Evolutionary conservation across 1,140 invertebrate species (phyloP).

Genomic region (Ctenoplectra terminalis): DNA sequence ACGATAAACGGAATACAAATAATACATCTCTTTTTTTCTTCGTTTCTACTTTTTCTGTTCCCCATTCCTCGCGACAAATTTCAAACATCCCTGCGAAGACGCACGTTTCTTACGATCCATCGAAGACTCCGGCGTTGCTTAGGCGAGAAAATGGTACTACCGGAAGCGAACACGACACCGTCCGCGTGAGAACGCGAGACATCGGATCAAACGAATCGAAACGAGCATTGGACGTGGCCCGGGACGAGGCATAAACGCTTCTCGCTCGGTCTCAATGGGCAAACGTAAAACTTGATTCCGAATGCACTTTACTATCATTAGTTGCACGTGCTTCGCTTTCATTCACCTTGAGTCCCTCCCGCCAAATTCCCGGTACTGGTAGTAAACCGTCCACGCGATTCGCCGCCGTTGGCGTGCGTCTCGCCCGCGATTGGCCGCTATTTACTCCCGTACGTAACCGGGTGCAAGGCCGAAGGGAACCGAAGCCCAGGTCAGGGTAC

Average conservation of each 20-base stretch:
- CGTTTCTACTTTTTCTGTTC: background rate
- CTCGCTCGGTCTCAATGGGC: background rate
- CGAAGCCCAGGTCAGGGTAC: conserved; percentile 54
- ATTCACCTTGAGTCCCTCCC: conserved; percentile 63
- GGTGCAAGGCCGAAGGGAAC: conserved; percentile 35
- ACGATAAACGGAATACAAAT: background rate
- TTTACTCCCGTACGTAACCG: conserved; percentile 41
- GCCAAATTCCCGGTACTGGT: conserved; percentile 26
- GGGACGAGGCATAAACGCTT: background rate
- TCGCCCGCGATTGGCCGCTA: conserved; percentile 37
- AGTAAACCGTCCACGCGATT: conserved; percentile 45
- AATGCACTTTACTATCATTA: conserved; percentile 56
- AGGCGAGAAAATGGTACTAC: background rate
- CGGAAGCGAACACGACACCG: background rate
- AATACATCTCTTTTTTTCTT: background rate
- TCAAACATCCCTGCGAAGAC: too few species aligned
- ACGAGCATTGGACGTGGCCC: background rate
- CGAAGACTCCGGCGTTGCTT: too few species aligned
- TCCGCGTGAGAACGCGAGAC: background rate
- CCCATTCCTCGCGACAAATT: background rate
- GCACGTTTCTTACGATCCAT: too few species aligned
- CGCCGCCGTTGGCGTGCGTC: conserved; percentile 29
- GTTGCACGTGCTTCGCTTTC: conserved; percentile 67
- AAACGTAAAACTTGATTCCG: conserved; percentile 54
- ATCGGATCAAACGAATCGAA: background rate